Conservation (phyloP, 92 coral and sea anemone genomes). For the Actinernus sp. region DNA sequence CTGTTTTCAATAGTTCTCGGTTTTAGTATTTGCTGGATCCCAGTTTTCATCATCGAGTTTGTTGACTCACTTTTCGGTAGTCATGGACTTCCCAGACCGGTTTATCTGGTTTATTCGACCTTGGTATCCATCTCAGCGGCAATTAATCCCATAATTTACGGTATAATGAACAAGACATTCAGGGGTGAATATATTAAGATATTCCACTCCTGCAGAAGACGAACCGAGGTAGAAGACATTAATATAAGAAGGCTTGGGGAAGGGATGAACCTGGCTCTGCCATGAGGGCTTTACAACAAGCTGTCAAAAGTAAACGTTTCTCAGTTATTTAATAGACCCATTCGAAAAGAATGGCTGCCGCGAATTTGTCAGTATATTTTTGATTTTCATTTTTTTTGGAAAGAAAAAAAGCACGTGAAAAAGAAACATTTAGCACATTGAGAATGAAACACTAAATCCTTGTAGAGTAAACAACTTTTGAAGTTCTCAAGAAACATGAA, state of each 20-base stretch:
- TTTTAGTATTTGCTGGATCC: conserved; percentile 61
- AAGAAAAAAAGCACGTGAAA: too few relatives aligned
- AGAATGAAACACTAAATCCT: too few relatives aligned
- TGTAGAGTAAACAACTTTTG: too few relatives aligned
- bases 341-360: too few relatives aligned
- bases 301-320: too few relatives aligned
- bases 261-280: too few relatives aligned
- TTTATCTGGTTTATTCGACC: conserved; percentile 46
- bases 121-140: conserved; percentile 53
- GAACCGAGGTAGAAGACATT: neutral
- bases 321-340: too few relatives aligned
- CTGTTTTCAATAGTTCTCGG: conserved; percentile 63
- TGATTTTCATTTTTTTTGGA: too few relatives aligned
- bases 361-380: too few relatives aligned
- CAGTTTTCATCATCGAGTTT: conserved; percentile 59
- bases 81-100: conserved; percentile 53
- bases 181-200: conserved; percentile 39
- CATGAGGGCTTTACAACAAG: too few relatives aligned
- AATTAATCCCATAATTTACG: conserved; percentile 63
- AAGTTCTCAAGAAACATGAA: too few relatives aligned
- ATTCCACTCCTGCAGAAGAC: conserved; percentile 11
- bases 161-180: conserved; percentile 61
- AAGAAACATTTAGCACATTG: too few relatives aligned
- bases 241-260: neutral
- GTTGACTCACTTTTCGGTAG: conserved; percentile 46